phyloP scores from a whole-genome alignment of 2,113 vertebrate species.

The Dinomys branickii region DNA sequence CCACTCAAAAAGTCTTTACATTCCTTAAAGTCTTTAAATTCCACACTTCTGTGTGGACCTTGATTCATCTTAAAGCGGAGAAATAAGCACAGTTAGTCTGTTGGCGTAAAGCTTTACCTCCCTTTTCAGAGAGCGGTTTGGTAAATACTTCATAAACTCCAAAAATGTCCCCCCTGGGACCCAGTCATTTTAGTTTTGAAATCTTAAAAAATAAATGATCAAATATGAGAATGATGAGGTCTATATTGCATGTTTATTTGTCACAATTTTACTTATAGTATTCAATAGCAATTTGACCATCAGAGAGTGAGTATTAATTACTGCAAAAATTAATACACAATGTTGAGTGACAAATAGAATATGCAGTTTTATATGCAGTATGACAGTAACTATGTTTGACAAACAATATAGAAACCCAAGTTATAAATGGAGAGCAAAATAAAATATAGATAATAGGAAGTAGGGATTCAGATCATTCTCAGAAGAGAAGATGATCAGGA shows the following conservation, averaged over 20 bases:
- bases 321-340: background rate
- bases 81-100: background rate
- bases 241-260: background rate
- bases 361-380: background rate
- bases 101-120: background rate
- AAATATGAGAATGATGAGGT: background rate
- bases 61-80: background rate
- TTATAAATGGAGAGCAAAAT: background rate
- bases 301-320: constrained; percentile 8
- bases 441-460: background rate
- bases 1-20: constrained; percentile 40
- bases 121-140: constrained; percentile 29
- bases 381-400: background rate
- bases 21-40: background rate
- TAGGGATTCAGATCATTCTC: background rate
- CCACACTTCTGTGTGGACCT: background rate
- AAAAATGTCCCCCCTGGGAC: constrained; percentile 3
- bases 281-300: background rate
- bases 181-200: constrained; percentile 37
- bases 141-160: background rate
- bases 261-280: constrained; percentile 5
- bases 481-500: background rate
- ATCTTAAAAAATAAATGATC: constrained; percentile 21
- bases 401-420: background rate
- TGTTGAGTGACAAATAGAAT: background rate